phyloP scores from a whole-genome alignment of 2,888 invertebrate species.

The Bembecia ichneumoniformis region DNA sequence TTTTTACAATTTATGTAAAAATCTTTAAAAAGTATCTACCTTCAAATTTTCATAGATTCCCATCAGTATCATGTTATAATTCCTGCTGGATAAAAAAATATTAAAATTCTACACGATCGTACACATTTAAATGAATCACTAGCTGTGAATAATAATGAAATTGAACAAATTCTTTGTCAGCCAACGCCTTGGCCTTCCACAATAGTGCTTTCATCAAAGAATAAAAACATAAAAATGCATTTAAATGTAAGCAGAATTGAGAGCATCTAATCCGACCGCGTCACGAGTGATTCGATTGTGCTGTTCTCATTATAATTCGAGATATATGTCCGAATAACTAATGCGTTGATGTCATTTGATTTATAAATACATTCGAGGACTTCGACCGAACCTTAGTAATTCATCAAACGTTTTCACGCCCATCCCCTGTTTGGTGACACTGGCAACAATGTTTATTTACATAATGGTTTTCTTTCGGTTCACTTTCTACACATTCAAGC shows the following conservation, averaged over 20 bases:
- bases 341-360: constrained; percentile 44
- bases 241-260: constrained; percentile 50
- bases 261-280: constrained; percentile 52
- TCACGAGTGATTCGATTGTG: constrained; percentile 40
- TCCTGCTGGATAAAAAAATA: too few species aligned
- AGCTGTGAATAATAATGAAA: background rate
- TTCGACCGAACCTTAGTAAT: constrained; percentile 27
- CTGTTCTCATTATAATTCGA: constrained; percentile 33
- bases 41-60: too few species aligned
- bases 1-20: too few species aligned
- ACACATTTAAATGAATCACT: too few species aligned
- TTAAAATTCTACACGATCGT: too few species aligned
- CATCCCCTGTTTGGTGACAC: constrained; percentile 20
- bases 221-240: constrained; percentile 31
- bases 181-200: constrained; percentile 11
- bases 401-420: constrained; percentile 38
- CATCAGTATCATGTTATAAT: too few species aligned
- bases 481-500: constrained; percentile 5
- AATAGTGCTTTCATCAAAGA: constrained; percentile 10
- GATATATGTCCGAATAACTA: constrained; percentile 37
- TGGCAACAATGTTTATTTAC: constrained; percentile 34
- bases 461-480: constrained; percentile 34
- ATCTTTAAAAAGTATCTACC: too few species aligned
- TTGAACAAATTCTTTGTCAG: background rate
- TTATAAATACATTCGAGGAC: constrained; percentile 29